phyloP scores from a whole-genome alignment of 2,888 invertebrate genomes.

The Pelosia muscerda region DNA sequence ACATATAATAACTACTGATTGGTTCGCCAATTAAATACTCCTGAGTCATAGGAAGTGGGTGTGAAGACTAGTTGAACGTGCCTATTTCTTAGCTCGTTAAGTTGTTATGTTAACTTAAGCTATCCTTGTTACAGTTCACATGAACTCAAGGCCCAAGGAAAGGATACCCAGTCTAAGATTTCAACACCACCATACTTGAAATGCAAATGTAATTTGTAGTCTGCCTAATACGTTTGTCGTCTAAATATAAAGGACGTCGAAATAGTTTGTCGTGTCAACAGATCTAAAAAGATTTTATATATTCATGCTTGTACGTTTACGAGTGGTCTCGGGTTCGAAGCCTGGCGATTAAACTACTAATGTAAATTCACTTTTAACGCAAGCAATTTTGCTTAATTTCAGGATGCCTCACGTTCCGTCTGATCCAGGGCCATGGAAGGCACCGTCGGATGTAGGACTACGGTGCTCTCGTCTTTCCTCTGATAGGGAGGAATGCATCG shows the following conservation, averaged over 20 bases:
- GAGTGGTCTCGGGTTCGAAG: too few relatives aligned
- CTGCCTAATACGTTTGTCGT: neutral
- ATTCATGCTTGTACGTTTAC: too few relatives aligned
- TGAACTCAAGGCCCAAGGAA: slow-evolving; percentile 36
- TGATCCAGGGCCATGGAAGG: too few relatives aligned
- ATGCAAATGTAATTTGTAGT: neutral
- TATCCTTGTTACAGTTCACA: slow-evolving; percentile 19
- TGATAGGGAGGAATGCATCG: too few relatives aligned
- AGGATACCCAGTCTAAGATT: slow-evolving; percentile 19
- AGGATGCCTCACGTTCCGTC: too few relatives aligned
- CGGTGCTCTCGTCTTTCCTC: too few relatives aligned
- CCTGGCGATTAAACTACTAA: too few relatives aligned
- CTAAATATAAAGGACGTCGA: neutral
- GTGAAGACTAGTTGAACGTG: slow-evolving; percentile 13
- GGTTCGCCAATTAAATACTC: neutral
- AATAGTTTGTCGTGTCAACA: neutral
- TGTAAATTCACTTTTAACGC: too few relatives aligned
- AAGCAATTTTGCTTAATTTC: too few relatives aligned
- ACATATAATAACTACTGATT: neutral
- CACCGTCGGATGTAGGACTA: too few relatives aligned
- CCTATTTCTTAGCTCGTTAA: slow-evolving; percentile 11
- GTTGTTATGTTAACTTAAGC: slow-evolving; percentile 12
- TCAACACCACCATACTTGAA: slow-evolving; percentile 11
- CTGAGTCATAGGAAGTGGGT: slow-evolving; percentile 18
- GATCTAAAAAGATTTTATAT: neutral